These are phyloP conservation scores for Drosophila subquinaria DNA, from an alignment of 2,888 invertebrate species.

Conservation along the genomic window DNA sequence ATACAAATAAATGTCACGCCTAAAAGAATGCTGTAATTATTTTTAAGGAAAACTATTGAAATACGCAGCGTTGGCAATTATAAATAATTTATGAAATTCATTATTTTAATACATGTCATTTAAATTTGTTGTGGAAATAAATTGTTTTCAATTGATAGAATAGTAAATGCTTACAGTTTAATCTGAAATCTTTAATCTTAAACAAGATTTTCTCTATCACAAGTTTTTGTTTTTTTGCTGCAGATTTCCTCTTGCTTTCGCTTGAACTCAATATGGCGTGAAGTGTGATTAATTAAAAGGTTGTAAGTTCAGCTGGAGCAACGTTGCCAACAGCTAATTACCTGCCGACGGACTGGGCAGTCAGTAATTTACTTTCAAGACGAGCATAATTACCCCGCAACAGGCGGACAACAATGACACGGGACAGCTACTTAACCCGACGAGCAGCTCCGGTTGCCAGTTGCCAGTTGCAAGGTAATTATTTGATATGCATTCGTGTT, in stretches of 20 bases:
- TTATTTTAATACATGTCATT: neutral
- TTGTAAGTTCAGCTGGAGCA: constrained; percentile 13
- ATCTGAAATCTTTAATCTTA: neutral
- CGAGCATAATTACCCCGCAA: constrained; percentile 62
- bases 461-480: constrained; percentile 28
- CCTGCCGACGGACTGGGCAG: constrained; percentile 30
- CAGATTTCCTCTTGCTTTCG: neutral
- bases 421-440: constrained; percentile 20
- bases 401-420: constrained; percentile 9
- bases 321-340: constrained; percentile 33
- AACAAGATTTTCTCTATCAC: neutral
- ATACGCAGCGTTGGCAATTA: constrained; percentile 36
- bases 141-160: neutral
- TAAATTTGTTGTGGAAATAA: neutral
- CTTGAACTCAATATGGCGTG: constrained; percentile 21
- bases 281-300: constrained; percentile 47
- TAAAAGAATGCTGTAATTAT: constrained; percentile 41
- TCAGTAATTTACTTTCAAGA: constrained; percentile 63
- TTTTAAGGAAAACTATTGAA: neutral
- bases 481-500: constrained; percentile 40
- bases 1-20: constrained; percentile 26
- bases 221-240: neutral
- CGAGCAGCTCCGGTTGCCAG: constrained; percentile 15
- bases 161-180: neutral
- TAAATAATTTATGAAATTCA: constrained; percentile 8